Evolutionary conservation across 2,113 vertebrate species (phyloP).

Genomic region (Porphyrio hochstetteri): DNA sequence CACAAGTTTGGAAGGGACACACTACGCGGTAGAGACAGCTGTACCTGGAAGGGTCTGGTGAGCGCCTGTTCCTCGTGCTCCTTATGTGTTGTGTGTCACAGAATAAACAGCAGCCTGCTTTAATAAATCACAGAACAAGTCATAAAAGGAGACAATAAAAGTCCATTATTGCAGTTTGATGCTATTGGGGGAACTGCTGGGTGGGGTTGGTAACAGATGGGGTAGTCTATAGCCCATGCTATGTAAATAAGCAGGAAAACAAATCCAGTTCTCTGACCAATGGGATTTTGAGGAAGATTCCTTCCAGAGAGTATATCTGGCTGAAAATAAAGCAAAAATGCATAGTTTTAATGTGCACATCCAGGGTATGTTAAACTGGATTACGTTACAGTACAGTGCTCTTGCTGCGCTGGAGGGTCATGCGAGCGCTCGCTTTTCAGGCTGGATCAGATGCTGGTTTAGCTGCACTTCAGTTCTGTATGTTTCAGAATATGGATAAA

Average conservation of each 20-base stretch:
- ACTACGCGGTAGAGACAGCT: rapidly evolving
- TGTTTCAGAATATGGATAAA: neutral
- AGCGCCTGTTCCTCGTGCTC: neutral
- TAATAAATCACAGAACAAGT: neutral
- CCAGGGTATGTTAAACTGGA: neutral
- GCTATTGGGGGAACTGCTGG: neutral
- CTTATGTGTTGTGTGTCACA: neutral
- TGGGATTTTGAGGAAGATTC: neutral
- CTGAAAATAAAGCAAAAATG: neutral
- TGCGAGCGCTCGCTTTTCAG: neutral
- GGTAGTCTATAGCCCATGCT: neutral
- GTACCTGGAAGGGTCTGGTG: neutral
- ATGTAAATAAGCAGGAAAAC: neutral
- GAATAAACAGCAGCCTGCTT: neutral
- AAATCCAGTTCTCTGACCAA: neutral
- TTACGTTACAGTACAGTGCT: neutral
- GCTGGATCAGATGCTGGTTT: neutral
- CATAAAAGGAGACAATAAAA: neutral
- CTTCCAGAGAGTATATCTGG: neutral
- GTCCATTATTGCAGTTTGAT: neutral
- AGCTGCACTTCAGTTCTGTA: neutral
- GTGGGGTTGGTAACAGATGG: neutral
- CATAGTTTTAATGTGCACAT: neutral
- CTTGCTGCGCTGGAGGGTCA: neutral
- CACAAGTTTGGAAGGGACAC: neutral